Conservation (phyloP, 2,113 vertebrate genomes). For the Apteryx mantelli region DNA sequence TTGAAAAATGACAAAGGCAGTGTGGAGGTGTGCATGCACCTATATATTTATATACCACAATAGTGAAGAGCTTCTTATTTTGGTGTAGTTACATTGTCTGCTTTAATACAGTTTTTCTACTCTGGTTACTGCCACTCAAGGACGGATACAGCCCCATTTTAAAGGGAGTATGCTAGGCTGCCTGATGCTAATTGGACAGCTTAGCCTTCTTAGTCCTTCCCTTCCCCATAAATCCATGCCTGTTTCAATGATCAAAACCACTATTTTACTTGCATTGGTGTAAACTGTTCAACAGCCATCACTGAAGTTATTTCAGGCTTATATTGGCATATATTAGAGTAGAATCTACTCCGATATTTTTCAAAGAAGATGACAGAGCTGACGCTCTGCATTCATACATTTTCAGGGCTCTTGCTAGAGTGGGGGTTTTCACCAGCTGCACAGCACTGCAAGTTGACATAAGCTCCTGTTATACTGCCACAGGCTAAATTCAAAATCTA, state of each 20-base stretch:
- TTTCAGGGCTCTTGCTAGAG: background rate
- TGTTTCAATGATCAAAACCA: background rate
- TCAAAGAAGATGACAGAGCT: background rate
- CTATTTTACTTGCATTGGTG: background rate
- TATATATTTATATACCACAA: background rate
- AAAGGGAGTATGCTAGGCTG: background rate
- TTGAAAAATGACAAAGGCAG: background rate
- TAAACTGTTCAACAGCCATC: background rate
- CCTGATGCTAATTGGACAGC: background rate
- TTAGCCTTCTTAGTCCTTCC: background rate
- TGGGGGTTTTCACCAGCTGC: constrained; percentile 3
- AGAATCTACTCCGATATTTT: background rate
- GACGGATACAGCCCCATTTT: background rate
- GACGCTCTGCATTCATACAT: background rate
- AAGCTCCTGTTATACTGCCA: constrained; percentile 29
- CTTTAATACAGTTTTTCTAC: background rate
- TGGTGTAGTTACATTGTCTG: background rate
- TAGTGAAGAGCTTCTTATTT: background rate
- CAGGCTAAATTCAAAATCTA: background rate
- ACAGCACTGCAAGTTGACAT: constrained; percentile 12
- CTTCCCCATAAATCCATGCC: background rate
- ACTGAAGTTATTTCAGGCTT: background rate
- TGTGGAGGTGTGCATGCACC: background rate
- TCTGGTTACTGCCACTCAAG: background rate
- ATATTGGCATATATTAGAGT: background rate